phyloP scores from a whole-genome alignment of 2,888 invertebrate genomes.

The Cephalotes varians region DNA sequence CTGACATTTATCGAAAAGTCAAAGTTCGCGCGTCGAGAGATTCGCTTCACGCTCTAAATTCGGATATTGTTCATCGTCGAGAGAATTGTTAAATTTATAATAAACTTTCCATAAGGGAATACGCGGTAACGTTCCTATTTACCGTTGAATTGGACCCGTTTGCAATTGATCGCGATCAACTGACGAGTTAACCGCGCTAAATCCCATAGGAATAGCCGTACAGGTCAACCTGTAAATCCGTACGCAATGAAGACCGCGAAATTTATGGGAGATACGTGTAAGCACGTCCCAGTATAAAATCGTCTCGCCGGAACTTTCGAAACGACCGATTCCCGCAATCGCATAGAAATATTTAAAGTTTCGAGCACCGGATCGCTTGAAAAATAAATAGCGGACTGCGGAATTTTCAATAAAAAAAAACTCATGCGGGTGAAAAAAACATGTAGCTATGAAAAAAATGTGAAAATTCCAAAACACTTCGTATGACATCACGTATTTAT shows the following conservation, averaged over 20 bases:
- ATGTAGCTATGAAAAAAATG: background rate
- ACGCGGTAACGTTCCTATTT: background rate
- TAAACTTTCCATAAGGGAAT: conserved; percentile 16
- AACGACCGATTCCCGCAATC: conserved; percentile 24
- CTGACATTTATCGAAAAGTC: conserved; percentile 22
- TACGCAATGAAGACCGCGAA: conserved; percentile 46
- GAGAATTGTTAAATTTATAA: conserved; percentile 25
- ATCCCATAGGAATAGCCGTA: conserved; percentile 14
- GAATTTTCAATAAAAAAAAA: background rate
- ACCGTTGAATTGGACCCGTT: background rate
- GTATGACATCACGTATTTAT: background rate
- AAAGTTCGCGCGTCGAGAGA: background rate
- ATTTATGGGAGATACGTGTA: conserved; percentile 33
- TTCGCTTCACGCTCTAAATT: background rate
- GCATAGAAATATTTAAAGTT: conserved; percentile 35
- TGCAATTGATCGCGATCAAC: conserved; percentile 31
- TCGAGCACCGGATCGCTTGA: background rate
- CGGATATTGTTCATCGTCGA: background rate
- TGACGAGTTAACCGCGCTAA: conserved; percentile 13
- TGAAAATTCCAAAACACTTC: too few species aligned
- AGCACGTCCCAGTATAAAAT: conserved; percentile 42
- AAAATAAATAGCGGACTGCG: background rate
- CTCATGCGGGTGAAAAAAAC: background rate
- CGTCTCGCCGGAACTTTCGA: conserved; percentile 18
- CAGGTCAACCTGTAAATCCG: conserved; percentile 52